Conservation (phyloP, 2,888 invertebrate genomes). For the Dynastes grantii region DNA sequence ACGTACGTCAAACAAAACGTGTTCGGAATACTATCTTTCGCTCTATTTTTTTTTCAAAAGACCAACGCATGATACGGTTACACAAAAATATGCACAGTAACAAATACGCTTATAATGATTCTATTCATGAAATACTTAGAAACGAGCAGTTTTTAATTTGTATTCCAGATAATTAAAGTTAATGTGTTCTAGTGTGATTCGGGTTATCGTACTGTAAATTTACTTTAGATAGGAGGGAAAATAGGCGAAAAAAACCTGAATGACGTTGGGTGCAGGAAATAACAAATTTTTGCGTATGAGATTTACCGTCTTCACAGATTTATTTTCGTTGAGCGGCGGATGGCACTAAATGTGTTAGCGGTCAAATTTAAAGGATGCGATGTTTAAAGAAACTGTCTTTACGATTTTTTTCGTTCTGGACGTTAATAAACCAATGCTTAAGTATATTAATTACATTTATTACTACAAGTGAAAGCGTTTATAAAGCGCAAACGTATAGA, state of each 20-base stretch:
- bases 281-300: neutral
- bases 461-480: neutral
- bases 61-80: neutral
- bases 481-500: neutral
- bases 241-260: neutral
- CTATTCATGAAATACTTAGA: slow-evolving; percentile 32
- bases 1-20: neutral
- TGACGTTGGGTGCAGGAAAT: neutral
- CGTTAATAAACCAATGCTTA: neutral
- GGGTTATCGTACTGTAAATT: slow-evolving; percentile 22
- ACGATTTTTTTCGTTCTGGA: slow-evolving; percentile 4
- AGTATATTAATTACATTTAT: neutral
- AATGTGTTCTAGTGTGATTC: slow-evolving; percentile 1
- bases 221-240: slow-evolving; percentile 9
- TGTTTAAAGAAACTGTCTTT: neutral
- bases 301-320: neutral
- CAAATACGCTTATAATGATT: slow-evolving; percentile 13
- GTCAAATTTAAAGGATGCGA: neutral
- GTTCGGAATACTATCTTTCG: slow-evolving; percentile 22
- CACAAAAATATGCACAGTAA: slow-evolving; percentile 5
- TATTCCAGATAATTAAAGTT: slow-evolving; percentile 7
- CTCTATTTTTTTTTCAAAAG: slow-evolving; percentile 9
- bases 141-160: neutral
- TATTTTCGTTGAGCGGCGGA: slow-evolving; percentile 4
- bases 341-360: neutral